A percentile compares a stretch with the other conserved stretches of the same genome.
Evolutionary conservation across 1,140 invertebrate genomes (phyloP).

Genomic region (Eumeta japonica): DNA sequence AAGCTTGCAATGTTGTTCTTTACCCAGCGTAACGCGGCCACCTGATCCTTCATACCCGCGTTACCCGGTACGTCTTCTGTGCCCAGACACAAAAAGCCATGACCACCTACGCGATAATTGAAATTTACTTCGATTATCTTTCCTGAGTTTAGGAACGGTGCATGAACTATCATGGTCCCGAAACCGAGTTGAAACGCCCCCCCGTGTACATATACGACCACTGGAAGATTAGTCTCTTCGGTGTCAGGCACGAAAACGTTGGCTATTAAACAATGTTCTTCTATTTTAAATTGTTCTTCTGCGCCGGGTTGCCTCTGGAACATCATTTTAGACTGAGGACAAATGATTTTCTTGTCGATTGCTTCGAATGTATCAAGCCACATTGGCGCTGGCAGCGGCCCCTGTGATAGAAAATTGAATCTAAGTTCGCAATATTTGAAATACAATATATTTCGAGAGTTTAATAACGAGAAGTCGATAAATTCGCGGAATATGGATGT

Average conservation of each 20-base stretch:
- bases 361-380: conserved; percentile 23
- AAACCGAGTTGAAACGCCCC: conserved; percentile 18
- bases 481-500: too few species aligned
- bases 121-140: conserved; percentile 20
- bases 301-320: too few species aligned
- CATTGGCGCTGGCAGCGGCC: conserved; percentile 19
- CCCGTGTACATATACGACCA: conserved; percentile 30
- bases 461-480: too few species aligned
- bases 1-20: conserved; percentile 28
- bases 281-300: too few species aligned
- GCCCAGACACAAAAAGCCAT: conserved; percentile 26
- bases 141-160: conserved; percentile 11
- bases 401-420: conserved; percentile 16
- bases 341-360: conserved; percentile 20
- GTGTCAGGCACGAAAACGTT: conserved; percentile 34
- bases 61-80: conserved; percentile 28
- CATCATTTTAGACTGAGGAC: conserved; percentile 19
- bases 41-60: conserved; percentile 31
- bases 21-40: conserved; percentile 26
- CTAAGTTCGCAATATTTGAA: too few species aligned
- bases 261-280: conserved; percentile 34
- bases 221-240: conserved; percentile 24
- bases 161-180: conserved; percentile 13
- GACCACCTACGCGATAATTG: conserved; percentile 23
- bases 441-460: too few species aligned